Base-by-base conservation (phyloP, 2,113 vertebrate species). In the Epinephelus lanceolatus region DNA sequence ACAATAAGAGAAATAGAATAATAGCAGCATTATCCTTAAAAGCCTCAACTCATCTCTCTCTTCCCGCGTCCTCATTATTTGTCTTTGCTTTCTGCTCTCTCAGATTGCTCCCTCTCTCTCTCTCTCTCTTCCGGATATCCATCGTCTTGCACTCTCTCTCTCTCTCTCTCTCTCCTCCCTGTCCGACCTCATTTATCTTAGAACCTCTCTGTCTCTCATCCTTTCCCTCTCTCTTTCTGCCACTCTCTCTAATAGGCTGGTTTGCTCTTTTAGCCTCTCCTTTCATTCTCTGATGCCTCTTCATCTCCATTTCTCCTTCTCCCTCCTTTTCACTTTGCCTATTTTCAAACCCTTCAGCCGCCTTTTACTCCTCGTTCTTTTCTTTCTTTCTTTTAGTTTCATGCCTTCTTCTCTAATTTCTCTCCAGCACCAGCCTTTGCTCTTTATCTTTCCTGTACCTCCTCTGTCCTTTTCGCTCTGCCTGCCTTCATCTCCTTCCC, bases 111-210 rank as follows among this genome's bases (percentile, higher is more conserved):
- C 55, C 45, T 86, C 84, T 78, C 68, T 37, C 42, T 76, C 25
- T 52, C 11, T 37, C 65, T 79, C 10, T 42, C 40, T 42, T 42
- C 60, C 18, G 3, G 79, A 81, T 81, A 60, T 83, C 72, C 73
- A 66, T 59, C 47, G 40, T 61, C 30, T 65, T 15, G 18, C 65
- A 21, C 33, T 19, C 55, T 80, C 51, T 59, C 45, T 86, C 33
- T 19, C 55, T 80, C 51, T 59, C 45, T 86, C 84, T 78, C 75
- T 27, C 42, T 76, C 67, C 85, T 76, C 45, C 45, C 56, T 87
- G 76, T 88, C 82, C 21, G 47, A 83, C 78, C 86, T 88, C 57
- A 82, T 89, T 91, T 81, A 86, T 88, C 76, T 89, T 71, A 72
- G 25, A 77, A 71, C 77, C 87, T 72, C 77, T 59, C 49, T 57